These are phyloP conservation scores for Perizoma affinitatum DNA, from an alignment of 2,888 invertebrate species.

Conservation along the genomic window DNA sequence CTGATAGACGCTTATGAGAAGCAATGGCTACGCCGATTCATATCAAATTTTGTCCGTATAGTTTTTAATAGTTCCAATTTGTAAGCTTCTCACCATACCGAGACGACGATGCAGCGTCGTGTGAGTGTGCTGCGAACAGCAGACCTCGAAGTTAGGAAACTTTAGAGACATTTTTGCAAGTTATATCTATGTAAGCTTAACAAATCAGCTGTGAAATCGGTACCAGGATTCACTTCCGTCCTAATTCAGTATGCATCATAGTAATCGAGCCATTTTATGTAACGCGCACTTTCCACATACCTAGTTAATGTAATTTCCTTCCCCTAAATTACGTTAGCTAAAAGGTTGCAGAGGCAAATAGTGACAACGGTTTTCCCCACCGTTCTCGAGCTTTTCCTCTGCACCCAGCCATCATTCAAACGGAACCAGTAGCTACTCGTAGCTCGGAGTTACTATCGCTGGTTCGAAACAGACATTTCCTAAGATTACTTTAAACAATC, in stretches of 20 bases:
- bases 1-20: constrained; percentile 77
- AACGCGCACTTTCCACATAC: constrained; percentile 77
- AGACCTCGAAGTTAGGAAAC: constrained; percentile 64
- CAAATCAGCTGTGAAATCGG: constrained; percentile 82
- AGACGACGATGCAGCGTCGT: constrained; percentile 63
- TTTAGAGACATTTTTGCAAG: constrained; percentile 79
- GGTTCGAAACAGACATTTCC: constrained; percentile 16
- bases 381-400: constrained; percentile 40
- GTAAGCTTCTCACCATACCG: constrained; percentile 79
- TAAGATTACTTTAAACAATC: constrained; percentile 7
- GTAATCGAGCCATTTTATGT: constrained; percentile 84
- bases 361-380: constrained; percentile 44
- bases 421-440: constrained; percentile 23
- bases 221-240: constrained; percentile 84
- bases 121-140: constrained; percentile 61
- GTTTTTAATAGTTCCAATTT: constrained; percentile 81
- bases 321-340: constrained; percentile 76
- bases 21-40: constrained; percentile 82
- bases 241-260: constrained; percentile 83
- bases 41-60: constrained; percentile 83
- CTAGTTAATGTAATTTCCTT: constrained; percentile 78
- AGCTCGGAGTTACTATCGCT: constrained; percentile 21
- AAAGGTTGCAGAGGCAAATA: constrained; percentile 42
- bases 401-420: constrained; percentile 32
- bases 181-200: constrained; percentile 81